Evolutionary conservation across 2,888 invertebrate genomes (phyloP).

Genomic region (Aproaerema taeniolella): DNA sequence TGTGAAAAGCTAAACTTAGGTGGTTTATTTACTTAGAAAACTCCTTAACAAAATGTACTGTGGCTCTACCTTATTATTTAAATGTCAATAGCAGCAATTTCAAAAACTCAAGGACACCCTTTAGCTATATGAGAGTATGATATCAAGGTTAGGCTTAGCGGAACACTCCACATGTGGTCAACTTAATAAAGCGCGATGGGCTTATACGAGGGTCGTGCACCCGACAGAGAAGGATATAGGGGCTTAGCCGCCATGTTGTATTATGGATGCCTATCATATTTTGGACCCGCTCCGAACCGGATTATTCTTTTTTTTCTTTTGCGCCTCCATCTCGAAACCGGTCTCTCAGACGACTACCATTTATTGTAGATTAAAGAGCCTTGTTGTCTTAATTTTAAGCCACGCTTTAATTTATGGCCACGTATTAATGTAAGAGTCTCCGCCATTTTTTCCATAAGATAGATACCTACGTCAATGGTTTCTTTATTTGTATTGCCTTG

Average conservation of each 20-base stretch:
- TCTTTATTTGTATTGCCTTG: slow-evolving; percentile 57
- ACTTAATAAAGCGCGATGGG: slow-evolving; percentile 70
- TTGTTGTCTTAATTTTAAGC: slow-evolving; percentile 79
- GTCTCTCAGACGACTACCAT: slow-evolving; percentile 73
- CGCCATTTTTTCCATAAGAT: slow-evolving; percentile 64
- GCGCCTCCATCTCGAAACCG: slow-evolving; percentile 71
- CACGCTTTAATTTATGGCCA: slow-evolving; percentile 72
- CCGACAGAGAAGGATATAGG: slow-evolving; percentile 55
- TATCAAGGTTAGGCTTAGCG: slow-evolving; percentile 78
- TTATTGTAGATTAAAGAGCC: slow-evolving; percentile 78
- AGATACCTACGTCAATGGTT: slow-evolving; percentile 63
- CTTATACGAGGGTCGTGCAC: slow-evolving; percentile 37
- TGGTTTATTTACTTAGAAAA: too few species aligned
- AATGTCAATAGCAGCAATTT: neutral
- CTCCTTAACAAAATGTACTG: too few species aligned
- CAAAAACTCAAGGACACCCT: slow-evolving; percentile 42
- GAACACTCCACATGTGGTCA: slow-evolving; percentile 78
- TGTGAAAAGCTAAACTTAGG: too few species aligned
- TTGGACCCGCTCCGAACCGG: slow-evolving; percentile 74
- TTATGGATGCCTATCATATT: slow-evolving; percentile 78
- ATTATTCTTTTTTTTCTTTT: slow-evolving; percentile 73
- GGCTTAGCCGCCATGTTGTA: slow-evolving; percentile 77
- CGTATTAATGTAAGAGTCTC: slow-evolving; percentile 66
- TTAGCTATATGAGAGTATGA: slow-evolving; percentile 64
- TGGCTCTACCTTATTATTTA: neutral